These are phyloP conservation scores for Xestia ashworthii DNA, from an alignment of 2,888 invertebrate genomes.

Conservation along the genomic window DNA sequence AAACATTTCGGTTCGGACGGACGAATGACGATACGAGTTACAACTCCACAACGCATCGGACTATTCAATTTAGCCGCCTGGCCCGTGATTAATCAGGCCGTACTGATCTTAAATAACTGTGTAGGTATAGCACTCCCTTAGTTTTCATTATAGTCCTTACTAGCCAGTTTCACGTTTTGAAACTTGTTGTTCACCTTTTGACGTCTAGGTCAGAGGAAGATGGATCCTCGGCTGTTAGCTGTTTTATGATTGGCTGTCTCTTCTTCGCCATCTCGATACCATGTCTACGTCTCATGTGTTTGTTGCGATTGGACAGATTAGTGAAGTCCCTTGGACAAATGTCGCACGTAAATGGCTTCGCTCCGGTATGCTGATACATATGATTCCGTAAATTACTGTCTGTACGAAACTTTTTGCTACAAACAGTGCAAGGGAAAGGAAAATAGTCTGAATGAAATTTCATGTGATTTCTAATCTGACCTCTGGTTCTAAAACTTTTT, in stretches of 20 bases:
- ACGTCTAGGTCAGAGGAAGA: neutral
- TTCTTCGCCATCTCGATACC: constrained; percentile 83
- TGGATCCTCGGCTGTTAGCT: neutral
- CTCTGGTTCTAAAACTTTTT: constrained; percentile 71
- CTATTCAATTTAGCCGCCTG: neutral
- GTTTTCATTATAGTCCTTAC: constrained; percentile 7
- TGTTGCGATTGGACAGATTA: constrained; percentile 94
- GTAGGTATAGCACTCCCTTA: neutral
- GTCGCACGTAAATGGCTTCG: constrained; percentile 92
- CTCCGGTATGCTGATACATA: constrained; percentile 92
- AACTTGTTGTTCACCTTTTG: neutral
- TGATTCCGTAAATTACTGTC: constrained; percentile 93
- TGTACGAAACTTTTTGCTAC: constrained; percentile 93
- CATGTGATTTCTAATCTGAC: constrained; percentile 80
- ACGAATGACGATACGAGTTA: too few species aligned
- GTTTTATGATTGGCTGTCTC: constrained; percentile 58
- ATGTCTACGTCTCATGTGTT: constrained; percentile 94
- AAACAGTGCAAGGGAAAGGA: constrained; percentile 93
- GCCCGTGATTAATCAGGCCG: neutral
- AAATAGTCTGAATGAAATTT: constrained; percentile 93
- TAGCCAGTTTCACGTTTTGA: neutral
- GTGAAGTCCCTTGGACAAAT: constrained; percentile 92
- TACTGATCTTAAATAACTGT: neutral
- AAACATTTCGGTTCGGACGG: neutral
- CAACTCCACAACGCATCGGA: neutral